phyloP scores from a whole-genome alignment of 2,888 invertebrate genomes.

The Eumacrocentrus americanus region DNA sequence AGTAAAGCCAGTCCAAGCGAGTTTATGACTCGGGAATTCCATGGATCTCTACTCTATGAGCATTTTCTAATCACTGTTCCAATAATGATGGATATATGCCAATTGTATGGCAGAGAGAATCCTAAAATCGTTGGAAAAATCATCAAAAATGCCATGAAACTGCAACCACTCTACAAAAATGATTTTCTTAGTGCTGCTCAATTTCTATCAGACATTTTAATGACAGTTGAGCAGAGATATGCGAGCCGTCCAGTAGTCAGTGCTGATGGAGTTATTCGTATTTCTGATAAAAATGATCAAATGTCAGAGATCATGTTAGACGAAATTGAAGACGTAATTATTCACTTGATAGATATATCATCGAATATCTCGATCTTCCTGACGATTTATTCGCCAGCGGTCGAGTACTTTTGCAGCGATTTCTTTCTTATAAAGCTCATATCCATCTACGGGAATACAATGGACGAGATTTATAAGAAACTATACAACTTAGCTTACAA shows the following conservation, averaged over 20 bases:
- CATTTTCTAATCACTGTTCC: slow-evolving; percentile 85
- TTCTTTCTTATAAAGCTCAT: slow-evolving; percentile 69
- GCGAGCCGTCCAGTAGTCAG: slow-evolving; percentile 46
- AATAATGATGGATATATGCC: slow-evolving; percentile 78
- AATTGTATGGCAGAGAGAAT: slow-evolving; percentile 76
- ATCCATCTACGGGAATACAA: slow-evolving; percentile 76
- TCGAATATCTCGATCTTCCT: slow-evolving; percentile 73
- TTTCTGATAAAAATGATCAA: slow-evolving; percentile 40
- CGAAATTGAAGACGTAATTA: slow-evolving; percentile 70
- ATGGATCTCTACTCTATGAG: slow-evolving; percentile 76
- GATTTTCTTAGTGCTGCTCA: slow-evolving; percentile 66
- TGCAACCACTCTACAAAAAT: slow-evolving; percentile 71
- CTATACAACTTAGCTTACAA: slow-evolving; percentile 62
- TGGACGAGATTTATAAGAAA: slow-evolving; percentile 73
- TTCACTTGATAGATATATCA: slow-evolving; percentile 74
- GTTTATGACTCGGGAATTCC: slow-evolving; percentile 71
- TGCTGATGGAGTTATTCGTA: slow-evolving; percentile 42
- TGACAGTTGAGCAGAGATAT: slow-evolving; percentile 50
- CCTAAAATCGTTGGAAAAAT: slow-evolving; percentile 68
- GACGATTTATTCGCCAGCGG: slow-evolving; percentile 70
- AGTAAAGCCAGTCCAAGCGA: slow-evolving; percentile 68
- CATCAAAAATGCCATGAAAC: slow-evolving; percentile 69
- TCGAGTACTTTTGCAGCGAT: slow-evolving; percentile 65
- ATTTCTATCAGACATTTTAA: slow-evolving; percentile 65
- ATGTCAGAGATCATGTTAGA: slow-evolving; percentile 58